These are phyloP conservation scores for Rutilus rutilus DNA, from an alignment of 2,113 vertebrate genomes.

Conservation along the genomic window DNA sequence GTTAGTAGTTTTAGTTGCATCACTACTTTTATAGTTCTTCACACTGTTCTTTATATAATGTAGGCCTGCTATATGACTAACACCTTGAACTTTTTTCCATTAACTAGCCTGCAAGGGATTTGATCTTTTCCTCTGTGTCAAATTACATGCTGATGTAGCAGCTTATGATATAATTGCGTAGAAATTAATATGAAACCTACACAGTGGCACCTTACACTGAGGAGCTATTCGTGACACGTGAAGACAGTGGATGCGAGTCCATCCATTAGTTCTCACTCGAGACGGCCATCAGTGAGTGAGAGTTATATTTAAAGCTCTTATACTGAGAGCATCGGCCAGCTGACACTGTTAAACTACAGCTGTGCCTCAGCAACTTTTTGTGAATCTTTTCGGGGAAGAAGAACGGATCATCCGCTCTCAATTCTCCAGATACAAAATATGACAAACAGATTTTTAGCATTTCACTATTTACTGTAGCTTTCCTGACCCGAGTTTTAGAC, in stretches of 20 bases:
- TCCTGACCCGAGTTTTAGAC: background rate
- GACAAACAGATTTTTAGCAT: background rate
- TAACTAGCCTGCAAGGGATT: conserved; percentile 39
- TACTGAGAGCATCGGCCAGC: background rate
- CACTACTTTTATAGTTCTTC: background rate
- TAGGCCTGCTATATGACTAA: conserved; percentile 21
- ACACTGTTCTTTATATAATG: conserved; percentile 1
- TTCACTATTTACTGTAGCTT: background rate
- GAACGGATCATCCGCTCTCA: background rate
- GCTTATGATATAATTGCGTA: conserved; percentile 60
- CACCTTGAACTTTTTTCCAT: conserved; percentile 41
- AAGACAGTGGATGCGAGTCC: conserved; percentile 47
- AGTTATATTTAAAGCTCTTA: conserved; percentile 30
- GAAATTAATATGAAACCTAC: conserved; percentile 63
- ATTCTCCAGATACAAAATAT: conserved; percentile 5
- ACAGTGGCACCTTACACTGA: conserved; percentile 54
- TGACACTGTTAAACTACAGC: conserved; percentile 32
- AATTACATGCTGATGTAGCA: conserved; percentile 49
- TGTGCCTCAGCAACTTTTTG: conserved; percentile 20
- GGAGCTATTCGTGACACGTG: conserved; percentile 52
- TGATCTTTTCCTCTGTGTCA: conserved; percentile 44
- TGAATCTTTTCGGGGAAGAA: background rate
- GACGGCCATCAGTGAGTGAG: conserved; percentile 20
- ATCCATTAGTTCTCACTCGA: conserved; percentile 11
- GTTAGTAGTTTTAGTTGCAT: background rate